A percentile compares a stretch with the other conserved stretches of the same genome.
phyloP scores from a whole-genome alignment of 2,113 vertebrate genomes.

The Sinocyclocheilus anophthalmus region DNA sequence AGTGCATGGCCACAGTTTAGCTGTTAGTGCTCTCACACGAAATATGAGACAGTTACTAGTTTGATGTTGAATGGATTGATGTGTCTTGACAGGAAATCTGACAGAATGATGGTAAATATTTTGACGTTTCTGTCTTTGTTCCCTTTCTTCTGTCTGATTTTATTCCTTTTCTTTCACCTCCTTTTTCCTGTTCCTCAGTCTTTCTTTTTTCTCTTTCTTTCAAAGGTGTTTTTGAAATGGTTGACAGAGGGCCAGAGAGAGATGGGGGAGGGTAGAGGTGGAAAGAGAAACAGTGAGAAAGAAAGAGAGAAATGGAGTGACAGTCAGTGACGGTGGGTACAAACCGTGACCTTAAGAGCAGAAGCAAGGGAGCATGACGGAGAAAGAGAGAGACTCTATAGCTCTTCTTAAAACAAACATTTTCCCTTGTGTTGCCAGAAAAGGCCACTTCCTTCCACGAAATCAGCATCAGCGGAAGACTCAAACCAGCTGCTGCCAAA shows the following conservation, averaged over 20 bases:
- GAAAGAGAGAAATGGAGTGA: conserved; percentile 53
- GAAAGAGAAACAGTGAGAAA: conserved; percentile 36
- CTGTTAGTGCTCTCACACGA: not conserved
- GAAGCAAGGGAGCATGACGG: conserved; percentile 50
- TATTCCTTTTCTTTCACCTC: not conserved
- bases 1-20: not conserved
- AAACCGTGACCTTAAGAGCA: conserved; percentile 57
- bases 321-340: conserved; percentile 55
- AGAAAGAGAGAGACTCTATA: conserved; percentile 55
- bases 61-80: conserved; percentile 54
- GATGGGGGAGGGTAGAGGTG: conserved; percentile 40
- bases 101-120: conserved; percentile 27
- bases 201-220: conserved; percentile 26
- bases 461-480: conserved; percentile 22
- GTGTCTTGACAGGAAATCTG: not conserved
- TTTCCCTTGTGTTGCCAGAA: conserved; percentile 37
- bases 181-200: not conserved
- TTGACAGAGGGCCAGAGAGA: conserved; percentile 39
- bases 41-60: not conserved
- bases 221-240: conserved; percentile 47
- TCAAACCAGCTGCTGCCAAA: conserved; percentile 23
- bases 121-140: conserved; percentile 10
- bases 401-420: conserved; percentile 44
- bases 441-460: conserved; percentile 40
- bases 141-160: not conserved